Evolutionary conservation across 2,113 vertebrate species (phyloP).

Genomic region (Paratilapia polleni): DNA sequence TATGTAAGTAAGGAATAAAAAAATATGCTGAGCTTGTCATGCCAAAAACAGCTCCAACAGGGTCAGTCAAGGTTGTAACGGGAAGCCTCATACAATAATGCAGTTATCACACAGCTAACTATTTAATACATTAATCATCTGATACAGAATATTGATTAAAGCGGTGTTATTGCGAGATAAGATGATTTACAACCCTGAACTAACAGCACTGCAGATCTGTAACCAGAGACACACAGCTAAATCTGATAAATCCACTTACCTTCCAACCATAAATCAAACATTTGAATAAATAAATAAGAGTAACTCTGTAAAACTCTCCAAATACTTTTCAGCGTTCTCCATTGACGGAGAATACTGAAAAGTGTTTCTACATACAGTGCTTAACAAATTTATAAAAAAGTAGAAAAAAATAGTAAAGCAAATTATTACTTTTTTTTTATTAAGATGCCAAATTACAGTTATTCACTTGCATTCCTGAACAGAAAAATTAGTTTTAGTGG

Average conservation of each 20-base stretch:
- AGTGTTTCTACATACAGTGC: neutral
- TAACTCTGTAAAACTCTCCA: neutral
- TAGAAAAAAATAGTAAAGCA: too few relatives aligned
- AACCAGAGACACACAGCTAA: neutral
- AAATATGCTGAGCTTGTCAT: neutral
- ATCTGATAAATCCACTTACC: neutral
- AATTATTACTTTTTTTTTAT: too few relatives aligned
- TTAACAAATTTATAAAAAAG: too few relatives aligned
- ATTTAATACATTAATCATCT: slow-evolving; percentile 24
- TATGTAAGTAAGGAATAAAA: neutral
- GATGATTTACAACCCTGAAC: slow-evolving; percentile 22
- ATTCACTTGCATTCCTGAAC: too few relatives aligned
- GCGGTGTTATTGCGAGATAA: neutral
- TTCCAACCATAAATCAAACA: neutral
- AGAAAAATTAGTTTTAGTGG: too few relatives aligned
- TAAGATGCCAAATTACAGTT: too few relatives aligned
- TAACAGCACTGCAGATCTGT: slow-evolving; percentile 5
- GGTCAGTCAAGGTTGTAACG: neutral
- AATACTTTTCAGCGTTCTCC: neutral
- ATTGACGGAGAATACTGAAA: neutral
- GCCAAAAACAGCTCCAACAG: neutral
- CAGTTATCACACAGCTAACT: slow-evolving; percentile 9
- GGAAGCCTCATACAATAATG: neutral
- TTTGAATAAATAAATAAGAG: neutral
- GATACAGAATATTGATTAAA: slow-evolving; percentile 26